These are phyloP conservation scores for Catocala fraxini DNA, from an alignment of 2,888 invertebrate genomes.

Conservation along the genomic window DNA sequence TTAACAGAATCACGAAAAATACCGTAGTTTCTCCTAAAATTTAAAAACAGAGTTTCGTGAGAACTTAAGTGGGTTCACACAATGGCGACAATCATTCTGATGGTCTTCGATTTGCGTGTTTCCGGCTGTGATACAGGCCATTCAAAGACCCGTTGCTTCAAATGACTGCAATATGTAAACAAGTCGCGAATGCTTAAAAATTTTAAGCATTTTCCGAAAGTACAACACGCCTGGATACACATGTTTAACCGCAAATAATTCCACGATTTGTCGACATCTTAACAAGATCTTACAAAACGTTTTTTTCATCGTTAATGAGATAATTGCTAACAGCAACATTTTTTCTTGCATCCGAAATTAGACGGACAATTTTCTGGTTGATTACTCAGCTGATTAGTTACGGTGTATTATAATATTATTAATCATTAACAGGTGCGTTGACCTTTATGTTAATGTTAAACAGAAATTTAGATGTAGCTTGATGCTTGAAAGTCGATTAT, in stretches of 20 bases:
- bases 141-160: too few relatives aligned
- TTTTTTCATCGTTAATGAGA: neutral
- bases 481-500: too few relatives aligned
- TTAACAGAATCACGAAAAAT: too few relatives aligned
- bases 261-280: neutral
- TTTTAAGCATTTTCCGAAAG: too few relatives aligned
- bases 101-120: too few relatives aligned
- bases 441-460: constrained; percentile 12
- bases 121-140: too few relatives aligned
- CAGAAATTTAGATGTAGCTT: neutral
- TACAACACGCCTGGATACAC: neutral
- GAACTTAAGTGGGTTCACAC: too few relatives aligned
- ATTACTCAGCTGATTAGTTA: constrained; percentile 32
- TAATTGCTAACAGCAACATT: neutral
- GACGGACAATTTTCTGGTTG: constrained; percentile 33
- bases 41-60: too few relatives aligned
- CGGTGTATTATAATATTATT: constrained; percentile 20
- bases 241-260: neutral
- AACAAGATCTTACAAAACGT: neutral
- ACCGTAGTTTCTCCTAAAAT: too few relatives aligned
- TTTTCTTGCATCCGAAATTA: constrained; percentile 21
- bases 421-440: constrained; percentile 23
- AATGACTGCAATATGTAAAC: too few relatives aligned
- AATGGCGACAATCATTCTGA: too few relatives aligned
- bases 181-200: too few relatives aligned